phyloP scores from a whole-genome alignment of 1,140 invertebrate species.

The Bombyx mandarina region DNA sequence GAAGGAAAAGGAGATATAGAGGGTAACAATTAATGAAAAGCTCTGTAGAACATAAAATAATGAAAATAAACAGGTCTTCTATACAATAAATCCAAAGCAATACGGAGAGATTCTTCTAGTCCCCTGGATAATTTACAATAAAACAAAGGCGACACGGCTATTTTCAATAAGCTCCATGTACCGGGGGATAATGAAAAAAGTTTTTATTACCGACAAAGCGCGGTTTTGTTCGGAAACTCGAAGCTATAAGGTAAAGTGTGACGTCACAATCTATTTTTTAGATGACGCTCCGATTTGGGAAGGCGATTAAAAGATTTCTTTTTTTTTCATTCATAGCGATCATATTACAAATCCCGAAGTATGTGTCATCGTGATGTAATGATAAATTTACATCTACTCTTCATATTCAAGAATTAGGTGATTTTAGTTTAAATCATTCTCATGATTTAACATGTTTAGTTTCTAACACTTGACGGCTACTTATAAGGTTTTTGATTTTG shows the following conservation, averaged over 20 bases:
- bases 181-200: slow-evolving; percentile 8
- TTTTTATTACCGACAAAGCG: slow-evolving; percentile 6
- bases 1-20: too few species aligned
- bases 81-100: too few species aligned
- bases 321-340: neutral
- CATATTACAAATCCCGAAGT: neutral
- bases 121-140: slow-evolving; percentile 4
- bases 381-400: neutral
- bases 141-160: slow-evolving; percentile 8
- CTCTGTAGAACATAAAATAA: too few species aligned
- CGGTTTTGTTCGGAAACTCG: slow-evolving; percentile 2
- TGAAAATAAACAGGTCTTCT: too few species aligned
- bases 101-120: too few species aligned
- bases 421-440: too few species aligned
- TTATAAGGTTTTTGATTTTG: too few species aligned
- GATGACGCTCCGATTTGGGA: neutral
- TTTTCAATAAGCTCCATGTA: slow-evolving; percentile 7
- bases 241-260: slow-evolving; percentile 7
- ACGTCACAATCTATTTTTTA: slow-evolving; percentile 6
- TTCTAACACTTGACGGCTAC: too few species aligned
- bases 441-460: too few species aligned
- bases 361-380: neutral
- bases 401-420: neutral
- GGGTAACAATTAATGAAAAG: too few species aligned
- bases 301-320: neutral